Evolutionary conservation across 2,797 vertebrate species (phyloP).

Genomic region (Poecilia picta): DNA sequence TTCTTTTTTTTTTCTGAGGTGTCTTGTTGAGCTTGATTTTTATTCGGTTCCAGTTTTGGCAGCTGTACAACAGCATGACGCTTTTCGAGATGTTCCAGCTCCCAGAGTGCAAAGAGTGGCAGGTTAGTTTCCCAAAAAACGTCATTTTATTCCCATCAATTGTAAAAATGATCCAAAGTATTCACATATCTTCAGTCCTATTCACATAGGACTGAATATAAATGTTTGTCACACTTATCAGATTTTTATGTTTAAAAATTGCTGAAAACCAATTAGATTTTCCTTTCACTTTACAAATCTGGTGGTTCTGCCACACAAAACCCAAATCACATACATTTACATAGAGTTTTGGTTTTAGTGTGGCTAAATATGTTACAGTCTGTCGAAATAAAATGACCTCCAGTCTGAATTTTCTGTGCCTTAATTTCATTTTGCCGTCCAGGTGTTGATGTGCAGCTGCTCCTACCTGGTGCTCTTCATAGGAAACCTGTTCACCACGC

Average conservation of each 20-base stretch:
- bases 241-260: not conserved
- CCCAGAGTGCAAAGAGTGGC: slow-evolving; percentile 96
- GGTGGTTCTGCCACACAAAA: not conserved
- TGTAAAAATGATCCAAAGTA: not conserved
- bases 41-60: slow-evolving; percentile 87
- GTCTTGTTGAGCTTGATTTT: not conserved
- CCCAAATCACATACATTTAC: not conserved
- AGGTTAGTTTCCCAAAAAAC: slow-evolving; percentile 79
- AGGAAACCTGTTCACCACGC: slow-evolving; percentile 94
- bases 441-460: slow-evolving; percentile 93
- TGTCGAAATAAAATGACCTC: not conserved
- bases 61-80: slow-evolving; percentile 91
- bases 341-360: not conserved
- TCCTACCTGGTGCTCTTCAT: slow-evolving; percentile 93
- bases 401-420: no score
- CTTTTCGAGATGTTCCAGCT: slow-evolving; percentile 90
- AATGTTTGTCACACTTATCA: not conserved
- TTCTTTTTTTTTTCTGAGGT: not conserved
- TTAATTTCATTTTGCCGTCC: not conserved
- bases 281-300: not conserved
- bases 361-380: not conserved
- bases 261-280: not conserved
- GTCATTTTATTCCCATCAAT: not conserved
- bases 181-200: not conserved
- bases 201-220: no score